A percentile compares a stretch with the other conserved stretches of the same genome.
phyloP scores from a whole-genome alignment of 2,797 vertebrate genomes.

The Enteromius fasciolatus region DNA sequence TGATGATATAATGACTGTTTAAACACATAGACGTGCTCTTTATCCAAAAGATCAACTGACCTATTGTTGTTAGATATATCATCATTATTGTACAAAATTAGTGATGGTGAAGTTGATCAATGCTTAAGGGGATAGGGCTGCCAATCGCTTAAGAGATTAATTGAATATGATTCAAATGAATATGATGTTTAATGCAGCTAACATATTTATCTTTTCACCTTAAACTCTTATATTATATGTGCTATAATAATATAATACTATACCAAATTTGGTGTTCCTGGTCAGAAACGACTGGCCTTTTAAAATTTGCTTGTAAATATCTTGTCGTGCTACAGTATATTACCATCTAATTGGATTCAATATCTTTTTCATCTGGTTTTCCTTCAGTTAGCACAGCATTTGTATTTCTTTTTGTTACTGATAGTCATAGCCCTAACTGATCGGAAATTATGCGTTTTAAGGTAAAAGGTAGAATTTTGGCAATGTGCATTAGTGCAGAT shows the following conservation, averaged over 20 bases:
- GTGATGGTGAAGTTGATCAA: neutral
- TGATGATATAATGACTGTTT: conserved; percentile 8
- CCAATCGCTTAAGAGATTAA: neutral
- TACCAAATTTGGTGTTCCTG: neutral
- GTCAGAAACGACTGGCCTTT: neutral
- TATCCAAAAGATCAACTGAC: conserved; percentile 12
- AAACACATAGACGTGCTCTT: neutral
- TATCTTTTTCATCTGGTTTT: neutral
- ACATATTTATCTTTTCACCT: neutral
- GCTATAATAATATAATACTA: neutral
- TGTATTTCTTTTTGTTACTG: neutral
- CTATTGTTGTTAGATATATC: neutral
- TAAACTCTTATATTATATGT: neutral
- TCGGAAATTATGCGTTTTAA: neutral
- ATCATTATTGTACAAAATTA: neutral
- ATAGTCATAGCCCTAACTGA: neutral
- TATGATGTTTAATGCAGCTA: neutral
- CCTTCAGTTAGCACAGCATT: neutral
- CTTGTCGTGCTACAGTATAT: neutral
- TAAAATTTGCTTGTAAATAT: neutral
- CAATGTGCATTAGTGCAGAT: neutral
- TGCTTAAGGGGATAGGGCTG: neutral
- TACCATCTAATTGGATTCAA: neutral
- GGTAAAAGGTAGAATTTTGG: neutral
- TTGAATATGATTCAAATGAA: neutral